Conservation (phyloP, 2,113 vertebrate genomes). For the Melanerpes aurifrons region DNA sequence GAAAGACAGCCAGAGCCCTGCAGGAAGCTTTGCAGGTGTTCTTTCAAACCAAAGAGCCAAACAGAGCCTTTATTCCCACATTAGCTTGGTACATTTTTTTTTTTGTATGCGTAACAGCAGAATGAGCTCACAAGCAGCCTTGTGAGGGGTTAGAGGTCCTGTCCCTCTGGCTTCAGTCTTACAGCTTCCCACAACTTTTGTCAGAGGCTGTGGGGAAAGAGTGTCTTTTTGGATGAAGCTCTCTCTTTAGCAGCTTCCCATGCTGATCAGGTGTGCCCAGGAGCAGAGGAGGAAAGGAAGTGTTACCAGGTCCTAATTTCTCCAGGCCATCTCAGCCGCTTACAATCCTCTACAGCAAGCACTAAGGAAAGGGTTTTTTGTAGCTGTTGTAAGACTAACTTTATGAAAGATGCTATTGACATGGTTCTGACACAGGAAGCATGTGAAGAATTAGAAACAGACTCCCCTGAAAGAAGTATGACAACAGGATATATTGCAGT, state of each 20-base stretch:
- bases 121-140: background rate
- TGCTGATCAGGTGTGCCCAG: background rate
- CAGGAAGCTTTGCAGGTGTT: background rate
- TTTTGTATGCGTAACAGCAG: background rate
- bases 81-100: background rate
- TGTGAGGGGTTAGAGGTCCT: background rate
- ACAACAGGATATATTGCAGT: background rate
- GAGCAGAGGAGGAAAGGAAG: background rate
- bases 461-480: conserved; percentile 3
- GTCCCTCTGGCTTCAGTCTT: background rate
- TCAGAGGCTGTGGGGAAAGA: background rate
- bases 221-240: background rate
- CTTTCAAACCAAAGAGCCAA: background rate
- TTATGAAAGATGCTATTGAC: conserved; percentile 1
- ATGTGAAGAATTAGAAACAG: conserved; percentile 23
- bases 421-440: background rate
- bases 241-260: background rate
- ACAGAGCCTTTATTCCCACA: background rate
- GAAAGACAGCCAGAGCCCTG: background rate
- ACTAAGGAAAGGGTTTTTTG: background rate
- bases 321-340: background rate
- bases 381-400: background rate
- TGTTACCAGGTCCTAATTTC: background rate
- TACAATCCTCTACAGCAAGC: background rate
- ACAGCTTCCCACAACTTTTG: background rate